Conservation (phyloP, 2,113 vertebrate species). For the Phoxinus phoxinus region DNA sequence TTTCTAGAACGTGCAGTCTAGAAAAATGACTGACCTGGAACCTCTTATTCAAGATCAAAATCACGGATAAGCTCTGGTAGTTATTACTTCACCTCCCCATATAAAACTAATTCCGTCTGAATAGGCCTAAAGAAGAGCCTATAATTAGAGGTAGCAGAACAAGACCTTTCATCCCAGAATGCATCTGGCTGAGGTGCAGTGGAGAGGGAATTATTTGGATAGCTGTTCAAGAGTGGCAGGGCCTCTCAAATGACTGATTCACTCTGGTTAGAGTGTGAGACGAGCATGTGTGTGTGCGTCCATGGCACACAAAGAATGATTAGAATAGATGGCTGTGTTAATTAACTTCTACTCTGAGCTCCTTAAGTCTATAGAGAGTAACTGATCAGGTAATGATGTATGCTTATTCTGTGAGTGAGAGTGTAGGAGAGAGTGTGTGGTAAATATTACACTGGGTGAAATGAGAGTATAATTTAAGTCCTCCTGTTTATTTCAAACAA, state of each 20-base stretch:
- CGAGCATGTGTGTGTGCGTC: slow-evolving; percentile 42
- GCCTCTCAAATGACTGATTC: slow-evolving; percentile 60
- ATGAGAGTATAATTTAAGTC: background rate
- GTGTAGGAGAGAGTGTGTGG: background rate
- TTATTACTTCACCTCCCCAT: slow-evolving; percentile 11
- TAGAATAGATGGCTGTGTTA: slow-evolving; percentile 84
- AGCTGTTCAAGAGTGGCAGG: slow-evolving; percentile 59
- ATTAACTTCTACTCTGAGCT: slow-evolving; percentile 85
- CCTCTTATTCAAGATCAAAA: background rate
- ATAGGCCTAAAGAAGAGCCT: background rate
- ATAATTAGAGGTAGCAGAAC: slow-evolving; percentile 23
- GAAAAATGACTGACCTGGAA: background rate
- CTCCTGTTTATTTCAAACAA: background rate
- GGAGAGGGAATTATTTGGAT: slow-evolving; percentile 62
- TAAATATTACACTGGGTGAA: background rate
- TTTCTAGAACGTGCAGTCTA: background rate
- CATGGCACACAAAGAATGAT: slow-evolving; percentile 79
- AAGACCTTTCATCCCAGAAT: slow-evolving; percentile 14
- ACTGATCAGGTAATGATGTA: slow-evolving; percentile 75
- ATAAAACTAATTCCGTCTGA: slow-evolving; percentile 2
- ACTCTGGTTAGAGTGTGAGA: slow-evolving; percentile 34
- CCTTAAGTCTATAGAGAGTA: slow-evolving; percentile 77
- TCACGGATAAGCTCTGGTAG: slow-evolving; percentile 13
- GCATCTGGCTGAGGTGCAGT: slow-evolving; percentile 18
- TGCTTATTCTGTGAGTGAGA: background rate